Evolutionary conservation across 2,888 invertebrate species (phyloP).

Genomic region (Leptarthrus brevirostris): DNA sequence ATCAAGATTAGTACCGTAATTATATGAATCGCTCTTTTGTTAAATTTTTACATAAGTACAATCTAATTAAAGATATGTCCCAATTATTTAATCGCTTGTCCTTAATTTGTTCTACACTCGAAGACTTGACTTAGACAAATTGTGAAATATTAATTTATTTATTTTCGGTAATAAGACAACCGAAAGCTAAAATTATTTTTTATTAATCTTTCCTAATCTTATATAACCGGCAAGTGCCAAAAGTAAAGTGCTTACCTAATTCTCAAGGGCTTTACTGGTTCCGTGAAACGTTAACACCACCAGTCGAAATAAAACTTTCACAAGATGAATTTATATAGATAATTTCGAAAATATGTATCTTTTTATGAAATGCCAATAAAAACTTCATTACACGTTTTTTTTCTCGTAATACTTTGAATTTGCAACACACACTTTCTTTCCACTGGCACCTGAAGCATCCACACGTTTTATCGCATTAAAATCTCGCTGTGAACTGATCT

Average conservation of each 20-base stretch:
- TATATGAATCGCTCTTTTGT: no score
- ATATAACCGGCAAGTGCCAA: slow-evolving; percentile 20
- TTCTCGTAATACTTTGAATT: neutral
- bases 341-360: no score
- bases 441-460: neutral
- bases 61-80: neutral
- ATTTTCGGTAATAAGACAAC: slow-evolving; percentile 2
- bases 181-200: slow-evolving; percentile 23
- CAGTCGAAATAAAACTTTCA: neutral
- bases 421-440: neutral
- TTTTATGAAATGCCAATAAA: neutral
- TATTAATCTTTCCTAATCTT: slow-evolving; percentile 21
- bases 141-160: slow-evolving; percentile 14
- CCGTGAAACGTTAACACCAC: neutral
- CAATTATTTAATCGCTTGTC: neutral
- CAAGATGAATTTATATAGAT: no score
- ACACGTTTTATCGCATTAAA: slow-evolving; percentile 45
- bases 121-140: slow-evolving; percentile 12
- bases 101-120: neutral
- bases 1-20: no score
- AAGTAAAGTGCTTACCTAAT: slow-evolving; percentile 21
- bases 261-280: slow-evolving; percentile 28
- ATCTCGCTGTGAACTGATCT: slow-evolving; percentile 51
- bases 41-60: no score
- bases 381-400: neutral